Evolutionary conservation across 2,113 vertebrate species (phyloP).

Genomic region (Otis tarda): DNA sequence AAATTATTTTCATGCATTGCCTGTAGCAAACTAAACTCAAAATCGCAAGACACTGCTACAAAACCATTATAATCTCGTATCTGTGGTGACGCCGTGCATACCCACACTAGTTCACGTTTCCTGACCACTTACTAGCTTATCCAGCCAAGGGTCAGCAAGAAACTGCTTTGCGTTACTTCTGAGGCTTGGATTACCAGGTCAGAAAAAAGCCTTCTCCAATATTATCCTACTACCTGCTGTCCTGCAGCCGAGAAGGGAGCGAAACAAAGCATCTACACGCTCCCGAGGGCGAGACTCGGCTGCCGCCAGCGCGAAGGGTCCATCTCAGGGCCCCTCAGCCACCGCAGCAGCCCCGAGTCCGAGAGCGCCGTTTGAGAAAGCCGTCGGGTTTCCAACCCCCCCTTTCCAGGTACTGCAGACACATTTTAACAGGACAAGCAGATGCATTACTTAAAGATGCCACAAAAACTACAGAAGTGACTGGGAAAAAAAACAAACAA

Average conservation of each 20-base stretch:
- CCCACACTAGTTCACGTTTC: neutral
- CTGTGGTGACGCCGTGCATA: neutral
- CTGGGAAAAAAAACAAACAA: too few species aligned
- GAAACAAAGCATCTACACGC: rapidly evolving
- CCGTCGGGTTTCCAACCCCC: neutral
- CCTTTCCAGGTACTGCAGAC: neutral
- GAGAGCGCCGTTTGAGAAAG: neutral
- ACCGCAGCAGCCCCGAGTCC: neutral
- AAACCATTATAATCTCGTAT: neutral
- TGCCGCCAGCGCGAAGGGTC: neutral
- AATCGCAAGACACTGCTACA: neutral
- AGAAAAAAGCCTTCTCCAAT: neutral
- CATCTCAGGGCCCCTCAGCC: neutral
- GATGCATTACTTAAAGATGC: neutral
- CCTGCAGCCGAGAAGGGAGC: neutral
- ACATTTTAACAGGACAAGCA: rapidly evolving
- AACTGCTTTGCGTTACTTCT: neutral
- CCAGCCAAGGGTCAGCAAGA: neutral
- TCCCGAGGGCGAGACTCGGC: neutral
- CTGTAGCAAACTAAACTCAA: constrained; percentile 15
- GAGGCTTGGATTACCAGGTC: neutral
- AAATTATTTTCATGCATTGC: neutral
- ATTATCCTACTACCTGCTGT: neutral
- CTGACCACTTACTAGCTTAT: neutral
- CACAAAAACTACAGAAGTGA: neutral